Percentiles rank a stretch among this genome's conserved stretches.
Conservation (phyloP, 1,140 invertebrate genomes). For the Macrostomum lignano region DNA sequence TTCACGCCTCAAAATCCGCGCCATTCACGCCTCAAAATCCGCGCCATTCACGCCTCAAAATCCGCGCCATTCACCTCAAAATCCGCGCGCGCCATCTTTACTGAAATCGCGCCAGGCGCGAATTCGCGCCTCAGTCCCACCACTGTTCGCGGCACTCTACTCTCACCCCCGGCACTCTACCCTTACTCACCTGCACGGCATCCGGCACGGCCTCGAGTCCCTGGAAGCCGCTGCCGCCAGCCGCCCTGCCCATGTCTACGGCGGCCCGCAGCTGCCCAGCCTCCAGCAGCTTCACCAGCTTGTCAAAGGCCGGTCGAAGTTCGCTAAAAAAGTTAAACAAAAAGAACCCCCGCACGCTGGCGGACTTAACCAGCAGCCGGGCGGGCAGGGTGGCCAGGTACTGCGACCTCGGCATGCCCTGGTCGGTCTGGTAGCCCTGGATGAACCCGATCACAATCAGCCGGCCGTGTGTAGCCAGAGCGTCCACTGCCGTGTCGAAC, state of each 20-base stretch:
- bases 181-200: too few relatives aligned
- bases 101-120: too few relatives aligned
- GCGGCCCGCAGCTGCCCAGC: constrained; percentile 11
- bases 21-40: too few relatives aligned
- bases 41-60: too few relatives aligned
- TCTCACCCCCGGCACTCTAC: too few relatives aligned
- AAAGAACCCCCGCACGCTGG: constrained; percentile 17
- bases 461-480: constrained; percentile 15
- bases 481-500: constrained; percentile 20
- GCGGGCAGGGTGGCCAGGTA: constrained; percentile 11
- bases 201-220: constrained; percentile 13
- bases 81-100: too few relatives aligned
- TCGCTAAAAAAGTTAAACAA: constrained; percentile 11
- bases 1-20: too few relatives aligned
- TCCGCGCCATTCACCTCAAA: too few relatives aligned
- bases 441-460: constrained; percentile 20
- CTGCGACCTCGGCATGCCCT: constrained; percentile 10
- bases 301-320: constrained; percentile 9
- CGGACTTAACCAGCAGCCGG: constrained; percentile 15
- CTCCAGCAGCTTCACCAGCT: constrained; percentile 10
- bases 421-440: constrained; percentile 13
- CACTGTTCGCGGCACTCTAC: too few relatives aligned
- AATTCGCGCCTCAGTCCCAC: too few relatives aligned
- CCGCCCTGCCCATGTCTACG: constrained; percentile 12
- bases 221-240: constrained; percentile 11